Conservation (phyloP, 2,113 vertebrate genomes). For the Daboia siamensis region DNA sequence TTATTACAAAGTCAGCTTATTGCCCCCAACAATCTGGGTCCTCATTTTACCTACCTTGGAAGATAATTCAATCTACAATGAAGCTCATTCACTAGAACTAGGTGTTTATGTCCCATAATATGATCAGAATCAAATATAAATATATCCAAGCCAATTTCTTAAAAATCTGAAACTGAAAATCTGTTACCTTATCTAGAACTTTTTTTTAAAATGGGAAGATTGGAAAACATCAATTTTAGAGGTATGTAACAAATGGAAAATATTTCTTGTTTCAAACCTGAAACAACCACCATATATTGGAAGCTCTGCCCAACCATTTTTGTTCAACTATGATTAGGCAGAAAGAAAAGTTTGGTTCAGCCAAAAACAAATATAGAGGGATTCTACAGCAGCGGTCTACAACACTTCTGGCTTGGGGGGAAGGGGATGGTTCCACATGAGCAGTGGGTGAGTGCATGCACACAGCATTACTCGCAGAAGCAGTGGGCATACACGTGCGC, state of each 20-base stretch:
- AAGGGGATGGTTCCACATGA: too few species aligned
- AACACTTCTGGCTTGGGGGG: background rate
- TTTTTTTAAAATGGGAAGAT: background rate
- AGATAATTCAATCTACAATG: background rate
- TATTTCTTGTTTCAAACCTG: background rate
- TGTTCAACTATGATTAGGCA: background rate
- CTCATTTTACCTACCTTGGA: too few species aligned
- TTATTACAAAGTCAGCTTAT: too few species aligned
- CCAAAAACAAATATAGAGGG: background rate
- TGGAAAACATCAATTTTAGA: background rate
- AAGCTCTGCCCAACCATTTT: background rate
- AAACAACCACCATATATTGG: background rate
- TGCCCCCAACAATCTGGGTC: too few species aligned
- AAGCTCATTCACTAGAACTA: background rate
- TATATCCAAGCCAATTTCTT: background rate
- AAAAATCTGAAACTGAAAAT: background rate
- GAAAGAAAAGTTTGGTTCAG: background rate
- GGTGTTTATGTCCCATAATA: background rate
- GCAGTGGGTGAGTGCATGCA: too few species aligned
- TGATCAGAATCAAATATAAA: background rate
- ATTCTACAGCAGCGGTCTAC: background rate
- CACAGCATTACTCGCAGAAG: background rate
- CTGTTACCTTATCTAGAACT: background rate
- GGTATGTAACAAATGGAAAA: background rate
- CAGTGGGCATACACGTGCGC: too few species aligned